A percentile compares a stretch with the other conserved stretches of the same genome.
Conservation (phyloP, 2,797 vertebrate species). For the Gymnoscopelus microlampas region DNA sequence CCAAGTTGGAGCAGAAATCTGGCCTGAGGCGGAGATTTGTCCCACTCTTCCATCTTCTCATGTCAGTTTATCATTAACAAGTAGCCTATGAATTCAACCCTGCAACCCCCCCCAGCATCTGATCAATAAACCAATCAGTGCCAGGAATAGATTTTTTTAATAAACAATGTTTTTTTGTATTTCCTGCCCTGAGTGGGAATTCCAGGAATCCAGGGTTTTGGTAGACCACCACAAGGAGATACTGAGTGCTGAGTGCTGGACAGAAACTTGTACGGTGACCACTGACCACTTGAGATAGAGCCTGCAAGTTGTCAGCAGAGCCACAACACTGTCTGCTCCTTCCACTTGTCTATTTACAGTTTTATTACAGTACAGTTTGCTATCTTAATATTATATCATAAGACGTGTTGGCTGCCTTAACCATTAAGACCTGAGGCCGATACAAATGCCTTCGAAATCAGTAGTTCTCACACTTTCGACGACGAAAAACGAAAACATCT, state of each 20-base stretch:
- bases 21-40: conserved; percentile 2
- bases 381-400: conserved; percentile 1
- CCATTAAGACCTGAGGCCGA: neutral
- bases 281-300: conserved; percentile 29
- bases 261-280: neutral
- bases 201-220: conserved; percentile 14
- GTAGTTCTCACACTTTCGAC: too few species aligned
- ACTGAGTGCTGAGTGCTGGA: conserved; percentile 22
- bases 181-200: conserved; percentile 15
- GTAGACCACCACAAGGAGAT: conserved; percentile 14
- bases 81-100: neutral
- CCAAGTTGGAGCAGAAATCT: conserved; percentile 12
- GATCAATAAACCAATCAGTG: neutral
- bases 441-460: too few species aligned
- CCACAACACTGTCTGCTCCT: conserved; percentile 23
- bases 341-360: conserved; percentile 41
- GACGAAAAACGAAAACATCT: too few species aligned
- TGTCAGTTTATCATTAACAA: neutral
- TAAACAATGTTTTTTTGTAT: conserved; percentile 8
- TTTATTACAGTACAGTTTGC: conserved; percentile 2
- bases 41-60: conserved; percentile 7
- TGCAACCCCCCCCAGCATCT: neutral
- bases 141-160: neutral
- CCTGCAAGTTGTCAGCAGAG: conserved; percentile 31
- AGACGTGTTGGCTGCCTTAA: neutral